Base-by-base conservation (phyloP, 2,797 vertebrate species). In the Triplophysa bombifrons region DNA sequence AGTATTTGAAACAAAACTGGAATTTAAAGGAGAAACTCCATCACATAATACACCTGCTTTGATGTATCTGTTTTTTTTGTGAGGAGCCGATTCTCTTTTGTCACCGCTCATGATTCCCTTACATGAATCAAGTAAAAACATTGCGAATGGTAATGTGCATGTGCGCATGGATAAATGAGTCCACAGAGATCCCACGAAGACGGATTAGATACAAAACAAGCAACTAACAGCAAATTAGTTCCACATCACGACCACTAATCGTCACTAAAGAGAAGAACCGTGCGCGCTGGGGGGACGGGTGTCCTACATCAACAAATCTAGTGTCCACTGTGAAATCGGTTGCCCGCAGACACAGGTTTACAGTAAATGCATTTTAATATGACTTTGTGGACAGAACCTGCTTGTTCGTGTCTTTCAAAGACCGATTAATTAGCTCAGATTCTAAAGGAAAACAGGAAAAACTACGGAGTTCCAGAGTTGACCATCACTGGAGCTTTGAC, bases 191-290 rank as follows among this genome's bases (percentile, higher is more conserved):
- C 50, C 51, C 51, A 67, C 67, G 76, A 74, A 80, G 53, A 60
- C 3, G 25, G 51, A 74, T 73, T 72, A 61, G 53, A 65, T 75
- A 75, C 34, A 75, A 81, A 82, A 73, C 67, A 72, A 84, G 72
- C 63, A 71, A 56, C 74, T 74, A 74, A 69, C 65, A 76, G 73
- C 66, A 82, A 78, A 83, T 83, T 74, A 84, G 70, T 60, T 72
- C 71, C 80, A 83, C 73, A 74, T 73, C 25, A 80, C 50, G 20
- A 76, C 56, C 73, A 60, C 73, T 78, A 71, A 75, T 84, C 74
- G 53, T 71, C 70, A 74, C 80, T 80, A 69, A 72, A 14, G 51
- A 67, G 75, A 72, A 38, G 25, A 64, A 65, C 46, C 66, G 58
- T 70, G 46, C 22, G 46, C 30, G 14, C 30, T 55, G 63, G 56